Evolutionary conservation across 2,113 vertebrate genomes (phyloP).

Genomic region (Anoura caudifer): DNA sequence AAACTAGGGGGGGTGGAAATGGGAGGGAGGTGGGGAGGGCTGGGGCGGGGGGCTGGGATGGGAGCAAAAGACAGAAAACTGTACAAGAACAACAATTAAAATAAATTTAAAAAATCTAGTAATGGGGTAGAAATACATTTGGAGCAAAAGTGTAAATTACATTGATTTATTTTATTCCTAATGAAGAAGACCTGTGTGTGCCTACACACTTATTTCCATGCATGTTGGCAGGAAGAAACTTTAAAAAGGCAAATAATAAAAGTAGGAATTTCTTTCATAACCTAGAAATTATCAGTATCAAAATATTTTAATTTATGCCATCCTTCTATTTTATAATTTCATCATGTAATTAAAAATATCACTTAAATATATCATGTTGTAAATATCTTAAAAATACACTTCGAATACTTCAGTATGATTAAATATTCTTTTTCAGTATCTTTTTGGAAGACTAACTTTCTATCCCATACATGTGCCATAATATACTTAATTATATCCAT

Average conservation of each 20-base stretch:
- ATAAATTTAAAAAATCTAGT: too few species aligned
- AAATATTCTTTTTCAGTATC: neutral
- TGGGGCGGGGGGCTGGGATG: too few species aligned
- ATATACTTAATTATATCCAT: neutral
- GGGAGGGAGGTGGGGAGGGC: too few species aligned
- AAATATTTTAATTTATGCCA: neutral
- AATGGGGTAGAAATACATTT: neutral
- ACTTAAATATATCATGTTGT: neutral
- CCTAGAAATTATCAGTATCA: neutral
- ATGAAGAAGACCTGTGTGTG: neutral
- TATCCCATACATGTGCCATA: neutral
- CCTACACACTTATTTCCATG: neutral
- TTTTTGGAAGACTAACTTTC: neutral
- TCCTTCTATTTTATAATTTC: neutral
- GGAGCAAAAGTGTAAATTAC: neutral
- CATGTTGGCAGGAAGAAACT: neutral
- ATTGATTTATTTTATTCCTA: neutral
- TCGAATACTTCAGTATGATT: neutral
- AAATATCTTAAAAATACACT: neutral
- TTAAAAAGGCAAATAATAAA: neutral
- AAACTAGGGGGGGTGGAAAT: too few species aligned
- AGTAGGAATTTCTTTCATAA: neutral
- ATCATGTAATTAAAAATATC: neutral
- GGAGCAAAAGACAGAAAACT: too few species aligned
- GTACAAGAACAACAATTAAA: too few species aligned